Base-by-base conservation (phyloP, 2,797 vertebrate species). In the Pseudotriccus pelzelni region DNA sequence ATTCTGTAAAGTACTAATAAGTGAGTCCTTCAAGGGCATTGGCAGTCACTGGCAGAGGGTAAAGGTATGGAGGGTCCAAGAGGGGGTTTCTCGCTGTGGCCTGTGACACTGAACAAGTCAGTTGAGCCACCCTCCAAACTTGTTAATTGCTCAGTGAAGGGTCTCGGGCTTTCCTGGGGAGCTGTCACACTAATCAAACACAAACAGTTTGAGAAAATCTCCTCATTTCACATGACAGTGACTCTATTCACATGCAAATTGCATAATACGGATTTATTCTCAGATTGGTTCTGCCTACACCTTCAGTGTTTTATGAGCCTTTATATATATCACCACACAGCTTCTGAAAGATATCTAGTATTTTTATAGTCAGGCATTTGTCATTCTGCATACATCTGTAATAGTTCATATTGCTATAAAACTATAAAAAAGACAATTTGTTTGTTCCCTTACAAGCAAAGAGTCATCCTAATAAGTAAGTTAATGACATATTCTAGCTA, bases 401-500 rank as follows among this genome's bases (percentile, higher is more conserved):
- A 55, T 8, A 3, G 32, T 73, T 91, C 11, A 14, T 70, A 75
- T 44, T 85, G 20, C 58, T 32, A 74, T 44, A 93, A 95, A 80
- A 62, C 10, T 50, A 30, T 52, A 7, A 37, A 77, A 87, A 79
- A 66, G 2, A 4, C 3, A 41, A 30, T 52, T 89, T 94, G 1
- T 19, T 50, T 91, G 30, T n/a, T 85, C n/a, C n/a, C 39, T 73
- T 84, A 56, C 52, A 74, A 79, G 12, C 25, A 74, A 94, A 87
- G 70, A 89, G 24, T 66, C 34, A 87, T 89, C 39, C 67, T 52
- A 78, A 94, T 41, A 64, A 13, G 41, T 73, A 88, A 90, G 32
- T 50, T 89, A 93, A 94, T 94, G 13, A 86, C 12, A 44, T 79
- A 39, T 78, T 92, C 46, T 92, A 90, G 5, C 30, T 93, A 78